These are phyloP conservation scores for Drosophila emarginata DNA, from an alignment of 2,888 invertebrate species.

Conservation along the genomic window DNA sequence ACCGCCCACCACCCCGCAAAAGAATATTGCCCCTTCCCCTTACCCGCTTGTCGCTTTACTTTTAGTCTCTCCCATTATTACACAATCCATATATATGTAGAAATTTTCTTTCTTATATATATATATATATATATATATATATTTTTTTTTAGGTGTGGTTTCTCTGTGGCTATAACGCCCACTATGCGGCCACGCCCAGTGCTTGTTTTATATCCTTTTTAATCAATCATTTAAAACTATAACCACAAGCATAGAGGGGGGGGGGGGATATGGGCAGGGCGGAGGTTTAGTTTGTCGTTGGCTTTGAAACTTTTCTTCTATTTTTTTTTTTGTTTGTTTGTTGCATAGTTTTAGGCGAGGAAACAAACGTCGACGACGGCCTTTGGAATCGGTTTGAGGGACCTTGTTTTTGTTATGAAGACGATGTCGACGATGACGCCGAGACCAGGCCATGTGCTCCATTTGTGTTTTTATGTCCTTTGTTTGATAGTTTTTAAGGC, in stretches of 20 bases:
- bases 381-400: constrained; percentile 31
- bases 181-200: constrained; percentile 45
- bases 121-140: constrained; percentile 7
- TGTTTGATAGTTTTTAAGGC: constrained; percentile 47
- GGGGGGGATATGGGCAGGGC: not conserved
- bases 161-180: constrained; percentile 55
- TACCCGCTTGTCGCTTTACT: constrained; percentile 21
- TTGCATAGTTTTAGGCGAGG: constrained; percentile 55
- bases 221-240: constrained; percentile 71
- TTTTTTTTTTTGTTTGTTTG: not conserved
- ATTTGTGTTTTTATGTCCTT: not conserved
- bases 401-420: constrained; percentile 40
- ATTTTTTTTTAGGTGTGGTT: constrained; percentile 73
- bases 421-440: not conserved
- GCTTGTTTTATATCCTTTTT: constrained; percentile 45
- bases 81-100: constrained; percentile 60
- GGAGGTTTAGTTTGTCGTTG: constrained; percentile 35
- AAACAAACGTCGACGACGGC: constrained; percentile 5
- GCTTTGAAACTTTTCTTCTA: constrained; percentile 64
- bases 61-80: constrained; percentile 59
- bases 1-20: constrained; percentile 19
- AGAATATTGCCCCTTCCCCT: constrained; percentile 1
- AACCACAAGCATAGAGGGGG: constrained; percentile 35
- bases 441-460: constrained; percentile 43
- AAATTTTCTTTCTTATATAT: constrained; percentile 4